These are phyloP conservation scores for Prunella himalayana DNA, from an alignment of 2,113 vertebrate species.

Conservation along the genomic window DNA sequence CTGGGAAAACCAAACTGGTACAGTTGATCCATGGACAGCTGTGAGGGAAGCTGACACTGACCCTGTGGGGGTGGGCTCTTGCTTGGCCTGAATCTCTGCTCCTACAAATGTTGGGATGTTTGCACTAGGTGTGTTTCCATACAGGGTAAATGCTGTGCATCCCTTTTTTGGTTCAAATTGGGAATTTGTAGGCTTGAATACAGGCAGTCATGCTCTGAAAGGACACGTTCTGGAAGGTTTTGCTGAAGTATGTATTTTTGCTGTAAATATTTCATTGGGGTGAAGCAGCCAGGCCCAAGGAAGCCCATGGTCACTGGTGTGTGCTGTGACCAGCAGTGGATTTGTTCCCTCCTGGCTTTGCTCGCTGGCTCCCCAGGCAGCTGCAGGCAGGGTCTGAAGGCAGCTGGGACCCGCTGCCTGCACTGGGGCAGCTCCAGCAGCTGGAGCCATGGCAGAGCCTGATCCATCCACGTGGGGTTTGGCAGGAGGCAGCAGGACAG, in stretches of 20 bases:
- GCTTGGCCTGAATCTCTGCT: background rate
- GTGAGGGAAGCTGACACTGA: background rate
- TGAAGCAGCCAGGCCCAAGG: background rate
- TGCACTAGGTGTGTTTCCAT: background rate
- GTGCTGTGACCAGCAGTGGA: background rate
- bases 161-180: background rate
- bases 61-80: background rate
- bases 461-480: background rate
- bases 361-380: fast-evolving
- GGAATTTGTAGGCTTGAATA: background rate
- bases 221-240: background rate
- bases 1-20: background rate
- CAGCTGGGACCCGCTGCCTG: background rate
- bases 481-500: background rate
- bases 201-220: background rate
- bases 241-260: background rate
- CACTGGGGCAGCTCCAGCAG: background rate
- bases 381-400: background rate
- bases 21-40: background rate
- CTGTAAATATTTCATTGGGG: background rate
- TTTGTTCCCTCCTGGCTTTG: background rate
- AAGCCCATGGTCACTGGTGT: background rate
- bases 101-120: background rate
- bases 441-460: background rate
- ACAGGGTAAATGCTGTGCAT: background rate